These are phyloP conservation scores for Dromius quadrimaculatus DNA, from an alignment of 2,888 invertebrate species.

Conservation along the genomic window DNA sequence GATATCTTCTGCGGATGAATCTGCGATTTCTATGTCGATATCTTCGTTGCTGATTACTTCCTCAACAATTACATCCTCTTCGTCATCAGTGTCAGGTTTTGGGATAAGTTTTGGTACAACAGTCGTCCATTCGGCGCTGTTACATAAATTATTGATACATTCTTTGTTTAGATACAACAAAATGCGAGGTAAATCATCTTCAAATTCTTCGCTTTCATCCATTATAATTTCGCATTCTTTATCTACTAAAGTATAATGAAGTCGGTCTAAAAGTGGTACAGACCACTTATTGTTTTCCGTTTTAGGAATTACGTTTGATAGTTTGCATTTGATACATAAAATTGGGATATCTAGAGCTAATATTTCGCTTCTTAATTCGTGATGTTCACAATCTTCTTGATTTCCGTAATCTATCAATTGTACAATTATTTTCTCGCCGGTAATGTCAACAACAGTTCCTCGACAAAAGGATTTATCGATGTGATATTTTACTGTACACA, in stretches of 20 bases:
- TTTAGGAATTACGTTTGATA: constrained; percentile 69
- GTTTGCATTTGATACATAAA: constrained; percentile 73
- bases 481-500: constrained; percentile 78
- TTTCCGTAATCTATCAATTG: constrained; percentile 89
- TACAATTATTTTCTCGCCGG: constrained; percentile 69
- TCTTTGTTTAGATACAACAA: constrained; percentile 60
- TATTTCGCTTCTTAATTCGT: constrained; percentile 73
- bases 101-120: not conserved
- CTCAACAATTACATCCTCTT: constrained; percentile 54
- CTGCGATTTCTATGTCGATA: constrained; percentile 57
- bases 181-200: constrained; percentile 61
- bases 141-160: constrained; percentile 45
- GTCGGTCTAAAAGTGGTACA: constrained; percentile 71
- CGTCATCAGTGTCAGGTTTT: constrained; percentile 62
- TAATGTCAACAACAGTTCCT: constrained; percentile 70
- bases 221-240: constrained; percentile 55
- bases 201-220: constrained; percentile 54
- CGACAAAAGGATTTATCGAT: constrained; percentile 79
- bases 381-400: constrained; percentile 72
- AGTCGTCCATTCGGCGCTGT: constrained; percentile 46
- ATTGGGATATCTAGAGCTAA: constrained; percentile 76
- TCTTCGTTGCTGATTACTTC: constrained; percentile 58
- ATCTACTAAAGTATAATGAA: constrained; percentile 69
- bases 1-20: constrained; percentile 34
- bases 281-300: constrained; percentile 68